Evolutionary conservation across 2,797 vertebrate genomes (phyloP).

Genomic region (Neosilurus hyrtlii): DNA sequence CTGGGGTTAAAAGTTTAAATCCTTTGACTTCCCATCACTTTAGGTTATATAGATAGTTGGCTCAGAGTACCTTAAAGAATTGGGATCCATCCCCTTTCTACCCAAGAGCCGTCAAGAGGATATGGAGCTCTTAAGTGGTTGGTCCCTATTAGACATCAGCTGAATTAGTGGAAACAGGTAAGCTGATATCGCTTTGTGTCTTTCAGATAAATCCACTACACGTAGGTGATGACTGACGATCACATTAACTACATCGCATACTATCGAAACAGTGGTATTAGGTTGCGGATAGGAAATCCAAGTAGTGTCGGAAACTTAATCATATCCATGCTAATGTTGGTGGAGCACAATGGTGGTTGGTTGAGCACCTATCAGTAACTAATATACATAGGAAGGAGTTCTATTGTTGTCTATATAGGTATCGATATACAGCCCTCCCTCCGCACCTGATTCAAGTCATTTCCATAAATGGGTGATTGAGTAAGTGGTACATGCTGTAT

Average conservation of each 20-base stretch:
- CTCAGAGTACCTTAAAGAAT: not conserved
- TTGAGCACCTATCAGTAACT: too few relatives aligned
- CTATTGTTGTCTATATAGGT: not conserved
- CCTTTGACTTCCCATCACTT: not conserved
- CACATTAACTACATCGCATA: constrained; percentile 11
- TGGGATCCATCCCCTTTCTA: not conserved
- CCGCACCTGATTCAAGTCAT: not conserved
- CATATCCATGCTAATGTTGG: not conserved
- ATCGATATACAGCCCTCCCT: not conserved
- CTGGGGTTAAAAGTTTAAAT: not conserved
- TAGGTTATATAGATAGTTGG: not conserved
- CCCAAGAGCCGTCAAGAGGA: not conserved
- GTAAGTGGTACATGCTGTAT: not conserved
- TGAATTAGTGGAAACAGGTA: not conserved
- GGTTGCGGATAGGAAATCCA: constrained; percentile 14
- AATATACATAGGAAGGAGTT: not conserved
- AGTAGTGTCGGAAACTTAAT: constrained; percentile 2
- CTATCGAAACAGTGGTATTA: constrained; percentile 22
- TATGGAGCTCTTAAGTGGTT: constrained; percentile 5
- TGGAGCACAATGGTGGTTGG: not conserved
- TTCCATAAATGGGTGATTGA: not conserved
- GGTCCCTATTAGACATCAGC: constrained; percentile 11
- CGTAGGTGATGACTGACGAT: constrained; percentile 3
- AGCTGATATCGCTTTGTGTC: constrained; percentile 19
- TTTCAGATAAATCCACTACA: not conserved